These are phyloP conservation scores for Myrmecobius fasciatus DNA, from an alignment of 2,113 vertebrate genomes.

Conservation along the genomic window DNA sequence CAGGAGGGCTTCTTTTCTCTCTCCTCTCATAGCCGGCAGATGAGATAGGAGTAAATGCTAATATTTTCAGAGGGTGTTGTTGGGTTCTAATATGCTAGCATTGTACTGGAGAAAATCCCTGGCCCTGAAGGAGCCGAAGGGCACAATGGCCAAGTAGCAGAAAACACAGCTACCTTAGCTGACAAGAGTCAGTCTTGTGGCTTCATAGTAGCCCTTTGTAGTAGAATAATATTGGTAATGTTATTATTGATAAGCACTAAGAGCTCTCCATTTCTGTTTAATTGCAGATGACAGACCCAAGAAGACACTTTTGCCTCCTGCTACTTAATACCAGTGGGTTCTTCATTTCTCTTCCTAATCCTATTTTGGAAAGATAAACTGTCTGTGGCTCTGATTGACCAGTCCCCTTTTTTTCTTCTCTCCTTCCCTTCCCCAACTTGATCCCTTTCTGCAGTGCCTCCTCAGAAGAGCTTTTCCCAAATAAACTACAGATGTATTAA, in stretches of 20 bases:
- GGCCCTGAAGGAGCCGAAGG: neutral
- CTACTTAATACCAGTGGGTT: conserved; percentile 67
- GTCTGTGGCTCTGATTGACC: conserved; percentile 73
- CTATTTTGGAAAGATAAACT: conserved; percentile 75
- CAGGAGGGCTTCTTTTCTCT: conserved; percentile 7
- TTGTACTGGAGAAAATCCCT: neutral
- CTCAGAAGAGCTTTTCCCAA: conserved; percentile 53
- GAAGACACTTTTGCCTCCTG: conserved; percentile 68
- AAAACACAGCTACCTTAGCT: neutral
- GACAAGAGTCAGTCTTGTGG: neutral
- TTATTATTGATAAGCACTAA: conserved; percentile 56
- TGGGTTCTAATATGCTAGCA: neutral
- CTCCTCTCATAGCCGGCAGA: neutral
- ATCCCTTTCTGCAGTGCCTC: conserved; percentile 42
- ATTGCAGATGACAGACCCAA: conserved; percentile 70
- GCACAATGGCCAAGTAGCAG: neutral
- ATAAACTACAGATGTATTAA: conserved; percentile 34
- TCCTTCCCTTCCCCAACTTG: neutral
- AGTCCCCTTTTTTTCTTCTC: conserved; percentile 37
- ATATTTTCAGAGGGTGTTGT: neutral
- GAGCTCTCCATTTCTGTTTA: conserved; percentile 43
- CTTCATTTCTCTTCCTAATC: conserved; percentile 66
- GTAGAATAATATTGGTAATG: conserved; percentile 33
- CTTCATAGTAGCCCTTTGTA: conserved; percentile 22
- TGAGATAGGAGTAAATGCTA: neutral